Conservation (phyloP, 2,797 vertebrate genomes). For the Myripristis murdjan region DNA sequence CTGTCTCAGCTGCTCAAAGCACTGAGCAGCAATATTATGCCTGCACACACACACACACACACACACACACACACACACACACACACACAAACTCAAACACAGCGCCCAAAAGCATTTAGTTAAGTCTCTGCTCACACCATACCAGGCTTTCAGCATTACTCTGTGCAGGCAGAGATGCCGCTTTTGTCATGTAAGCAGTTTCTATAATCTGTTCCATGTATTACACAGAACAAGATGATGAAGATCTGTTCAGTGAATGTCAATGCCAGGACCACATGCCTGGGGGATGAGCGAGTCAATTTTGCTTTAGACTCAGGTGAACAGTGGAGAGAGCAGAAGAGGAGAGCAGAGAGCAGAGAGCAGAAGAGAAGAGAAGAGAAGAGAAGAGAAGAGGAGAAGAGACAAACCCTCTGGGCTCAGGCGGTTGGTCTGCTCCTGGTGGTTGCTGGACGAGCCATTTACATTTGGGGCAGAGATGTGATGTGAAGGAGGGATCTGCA, state of each 20-base stretch:
- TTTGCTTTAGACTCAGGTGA: background rate
- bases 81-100: too few species aligned
- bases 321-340: background rate
- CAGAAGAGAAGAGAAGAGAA: background rate
- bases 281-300: background rate
- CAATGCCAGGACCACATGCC: slow-evolving; percentile 3
- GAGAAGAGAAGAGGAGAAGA: slow-evolving; percentile 5
- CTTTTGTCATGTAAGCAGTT: slow-evolving; percentile 18
- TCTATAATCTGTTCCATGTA: slow-evolving; percentile 23
- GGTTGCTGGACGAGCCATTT: slow-evolving; percentile 87
- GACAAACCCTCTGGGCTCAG: slow-evolving; percentile 91
- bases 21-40: slow-evolving; percentile 7
- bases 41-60: background rate
- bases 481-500: slow-evolving; percentile 86
- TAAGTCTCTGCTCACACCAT: slow-evolving; percentile 29
- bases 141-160: background rate
- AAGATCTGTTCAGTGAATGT: background rate
- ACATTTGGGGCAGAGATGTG: slow-evolving; percentile 88
- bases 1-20: background rate
- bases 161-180: background rate
- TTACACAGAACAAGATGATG: slow-evolving; percentile 6
- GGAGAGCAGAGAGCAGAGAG: too few species aligned
- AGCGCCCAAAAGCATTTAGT: slow-evolving; percentile 18
- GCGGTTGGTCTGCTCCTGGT: slow-evolving; percentile 77
- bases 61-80: too few species aligned